Evolutionary conservation across 2,888 invertebrate species (phyloP).

Genomic region (Caenorhabditis auriculariae): DNA sequence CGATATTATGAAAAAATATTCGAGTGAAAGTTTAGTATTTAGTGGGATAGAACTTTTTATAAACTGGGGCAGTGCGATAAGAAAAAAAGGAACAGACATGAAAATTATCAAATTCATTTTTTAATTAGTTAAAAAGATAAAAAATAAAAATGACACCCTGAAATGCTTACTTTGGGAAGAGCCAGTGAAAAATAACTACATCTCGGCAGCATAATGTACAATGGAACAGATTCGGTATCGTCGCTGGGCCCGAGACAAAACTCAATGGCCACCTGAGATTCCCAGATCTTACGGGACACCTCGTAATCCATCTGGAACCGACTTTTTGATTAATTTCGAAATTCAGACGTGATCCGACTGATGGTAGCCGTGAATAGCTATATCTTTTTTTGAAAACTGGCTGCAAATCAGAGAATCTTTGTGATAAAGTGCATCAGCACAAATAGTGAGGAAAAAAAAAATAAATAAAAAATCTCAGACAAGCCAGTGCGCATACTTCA

Average conservation of each 20-base stretch:
- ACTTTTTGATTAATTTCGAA: too few relatives aligned
- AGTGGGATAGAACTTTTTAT: too few relatives aligned
- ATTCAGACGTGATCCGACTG: too few relatives aligned
- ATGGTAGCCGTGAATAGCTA: too few relatives aligned
- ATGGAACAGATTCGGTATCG: constrained; percentile 20
- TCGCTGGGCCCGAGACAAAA: constrained; percentile 82
- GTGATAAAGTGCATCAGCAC: neutral
- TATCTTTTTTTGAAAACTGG: neutral
- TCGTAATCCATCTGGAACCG: constrained; percentile 74
- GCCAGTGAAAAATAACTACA: constrained; percentile 54
- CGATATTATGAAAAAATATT: too few relatives aligned
- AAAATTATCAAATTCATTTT: too few relatives aligned
- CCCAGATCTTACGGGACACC: constrained; percentile 91
- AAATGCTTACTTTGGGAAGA: constrained; percentile 41
- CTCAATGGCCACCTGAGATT: constrained; percentile 88
- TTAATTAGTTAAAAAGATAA: constrained; percentile 6
- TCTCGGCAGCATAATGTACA: constrained; percentile 58
- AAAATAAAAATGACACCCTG: too few relatives aligned
- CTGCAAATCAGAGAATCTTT: neutral
- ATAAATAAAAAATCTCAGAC: neutral
- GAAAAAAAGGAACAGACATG: too few relatives aligned
- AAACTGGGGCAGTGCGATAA: too few relatives aligned
- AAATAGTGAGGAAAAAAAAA: neutral
- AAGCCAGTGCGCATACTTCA: neutral
- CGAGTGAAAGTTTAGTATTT: too few relatives aligned